Evolutionary conservation across 2,888 invertebrate species (phyloP).

Genomic region (Belgica antarctica): DNA sequence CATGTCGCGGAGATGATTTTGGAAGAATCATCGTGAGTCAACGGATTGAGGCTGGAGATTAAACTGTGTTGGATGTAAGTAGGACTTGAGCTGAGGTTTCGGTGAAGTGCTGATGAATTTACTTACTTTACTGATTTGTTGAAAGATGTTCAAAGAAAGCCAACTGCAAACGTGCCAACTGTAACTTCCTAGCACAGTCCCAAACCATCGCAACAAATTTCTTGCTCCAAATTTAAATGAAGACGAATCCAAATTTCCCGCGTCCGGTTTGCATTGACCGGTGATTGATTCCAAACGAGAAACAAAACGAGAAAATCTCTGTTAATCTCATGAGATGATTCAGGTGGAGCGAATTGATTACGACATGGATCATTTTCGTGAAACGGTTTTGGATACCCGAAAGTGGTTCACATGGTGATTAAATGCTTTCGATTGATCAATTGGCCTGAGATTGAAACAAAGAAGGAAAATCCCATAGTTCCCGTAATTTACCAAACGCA

Average conservation of each 20-base stretch:
- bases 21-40: no score
- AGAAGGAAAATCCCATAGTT: conserved; percentile 39
- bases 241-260: conserved; percentile 7
- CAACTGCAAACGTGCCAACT: no score
- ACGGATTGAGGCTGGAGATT: no score
- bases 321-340: conserved; percentile 37
- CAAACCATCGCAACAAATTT: not conserved
- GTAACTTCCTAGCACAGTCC: not conserved
- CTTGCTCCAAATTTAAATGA: not conserved
- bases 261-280: conserved; percentile 4
- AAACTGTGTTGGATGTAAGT: no score
- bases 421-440: conserved; percentile 41
- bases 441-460: conserved; percentile 32
- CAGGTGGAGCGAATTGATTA: conserved; percentile 43
- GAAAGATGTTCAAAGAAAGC: no score
- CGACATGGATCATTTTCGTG: conserved; percentile 36
- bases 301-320: conserved; percentile 29
- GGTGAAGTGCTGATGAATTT: no score
- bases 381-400: conserved; percentile 16
- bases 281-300: conserved; percentile 36
- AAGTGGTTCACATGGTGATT: conserved; percentile 43
- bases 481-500: conserved; percentile 30
- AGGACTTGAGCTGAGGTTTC: no score
- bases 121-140: no score
- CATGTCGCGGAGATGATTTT: no score